Conservation (phyloP, 2,113 vertebrate species). For the Sinocyclocheilus anshuiensis region DNA sequence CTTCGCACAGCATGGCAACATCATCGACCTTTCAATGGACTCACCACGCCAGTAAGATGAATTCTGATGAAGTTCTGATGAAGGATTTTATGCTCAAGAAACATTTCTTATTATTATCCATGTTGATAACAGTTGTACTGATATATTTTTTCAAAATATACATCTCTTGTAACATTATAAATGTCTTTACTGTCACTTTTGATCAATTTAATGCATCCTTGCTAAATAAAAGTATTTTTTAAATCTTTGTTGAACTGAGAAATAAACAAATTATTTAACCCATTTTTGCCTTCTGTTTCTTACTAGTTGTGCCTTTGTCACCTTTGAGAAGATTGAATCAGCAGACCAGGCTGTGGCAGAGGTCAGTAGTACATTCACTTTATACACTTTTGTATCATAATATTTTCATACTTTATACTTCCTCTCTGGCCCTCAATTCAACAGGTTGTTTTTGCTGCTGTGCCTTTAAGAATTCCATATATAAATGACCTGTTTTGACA, state of each 20-base stretch:
- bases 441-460: too few species aligned
- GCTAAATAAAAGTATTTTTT: too few species aligned
- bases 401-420: neutral
- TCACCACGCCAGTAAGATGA: constrained; percentile 81
- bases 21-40: constrained; percentile 92
- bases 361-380: constrained; percentile 70
- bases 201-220: too few species aligned
- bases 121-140: neutral
- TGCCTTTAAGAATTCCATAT: too few species aligned
- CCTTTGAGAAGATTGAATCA: constrained; percentile 92
- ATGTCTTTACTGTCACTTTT: too few species aligned
- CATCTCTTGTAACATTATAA: too few species aligned
- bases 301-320: constrained; percentile 88
- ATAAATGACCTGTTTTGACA: too few species aligned
- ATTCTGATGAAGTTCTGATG: too few species aligned
- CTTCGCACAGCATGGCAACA: constrained; percentile 85
- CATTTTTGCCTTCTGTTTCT: neutral
- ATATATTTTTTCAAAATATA: neutral
- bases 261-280: too few species aligned
- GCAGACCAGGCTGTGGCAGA: constrained; percentile 88
- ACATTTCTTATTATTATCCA: neutral
- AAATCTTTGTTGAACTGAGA: too few species aligned
- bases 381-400: too few species aligned
- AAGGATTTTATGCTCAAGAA: neutral
- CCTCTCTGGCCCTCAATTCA: too few species aligned